phyloP scores from a whole-genome alignment of 2,888 invertebrate species.

The Eudemis profundana region DNA sequence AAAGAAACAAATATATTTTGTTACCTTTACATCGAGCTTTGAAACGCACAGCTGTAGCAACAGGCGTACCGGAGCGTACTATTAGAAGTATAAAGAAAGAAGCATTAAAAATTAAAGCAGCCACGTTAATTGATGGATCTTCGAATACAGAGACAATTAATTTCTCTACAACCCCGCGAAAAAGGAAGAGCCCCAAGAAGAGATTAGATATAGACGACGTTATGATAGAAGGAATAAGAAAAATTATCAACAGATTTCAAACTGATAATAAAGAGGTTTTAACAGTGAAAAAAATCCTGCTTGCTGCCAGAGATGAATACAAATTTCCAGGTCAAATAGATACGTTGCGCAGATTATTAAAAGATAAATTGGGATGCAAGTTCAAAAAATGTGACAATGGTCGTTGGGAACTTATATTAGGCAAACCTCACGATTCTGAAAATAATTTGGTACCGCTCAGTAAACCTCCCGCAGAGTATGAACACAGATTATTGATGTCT shows the following conservation, averaged over 20 bases:
- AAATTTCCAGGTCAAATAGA: constrained; percentile 30
- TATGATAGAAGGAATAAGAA: constrained; percentile 26
- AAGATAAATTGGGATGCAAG: constrained; percentile 25
- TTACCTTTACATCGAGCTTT: constrained; percentile 26
- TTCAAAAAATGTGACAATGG: constrained; percentile 31
- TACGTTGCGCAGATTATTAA: constrained; percentile 22
- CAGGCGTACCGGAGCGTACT: constrained; percentile 26
- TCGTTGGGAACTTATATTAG: constrained; percentile 19
- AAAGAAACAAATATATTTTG: constrained; percentile 28
- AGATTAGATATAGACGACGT: constrained; percentile 27
- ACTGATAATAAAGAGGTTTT: constrained; percentile 15
- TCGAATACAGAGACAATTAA: constrained; percentile 14
- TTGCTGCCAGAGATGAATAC: constrained; percentile 25
- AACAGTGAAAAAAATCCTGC: constrained; percentile 26
- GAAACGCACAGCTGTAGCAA: constrained; percentile 28
- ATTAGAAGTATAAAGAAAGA: constrained; percentile 31
- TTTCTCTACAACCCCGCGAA: constrained; percentile 14
- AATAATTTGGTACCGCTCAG: not conserved
- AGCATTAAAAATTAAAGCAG: constrained; percentile 24
- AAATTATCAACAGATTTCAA: constrained; percentile 24
- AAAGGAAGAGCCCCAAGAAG: constrained; percentile 27
- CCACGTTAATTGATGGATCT: constrained; percentile 22
- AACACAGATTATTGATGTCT: not conserved
- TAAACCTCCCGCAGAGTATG: constrained; percentile 2
- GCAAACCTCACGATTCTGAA: constrained; percentile 7